Base-by-base conservation (phyloP, 2,113 vertebrate genomes). In the Balaeniceps rex region DNA sequence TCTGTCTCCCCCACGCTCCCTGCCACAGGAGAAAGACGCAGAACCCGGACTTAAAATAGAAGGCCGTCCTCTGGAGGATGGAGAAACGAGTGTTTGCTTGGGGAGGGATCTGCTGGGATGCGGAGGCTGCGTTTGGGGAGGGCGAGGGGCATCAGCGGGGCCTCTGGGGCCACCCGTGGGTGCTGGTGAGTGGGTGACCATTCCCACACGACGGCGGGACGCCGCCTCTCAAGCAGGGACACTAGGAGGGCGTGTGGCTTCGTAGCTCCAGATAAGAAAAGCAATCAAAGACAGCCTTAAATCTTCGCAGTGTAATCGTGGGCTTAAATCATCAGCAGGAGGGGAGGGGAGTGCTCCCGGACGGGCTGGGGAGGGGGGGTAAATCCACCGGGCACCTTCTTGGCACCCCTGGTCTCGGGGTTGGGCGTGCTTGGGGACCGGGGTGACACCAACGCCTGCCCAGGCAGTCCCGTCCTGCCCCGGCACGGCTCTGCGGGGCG, bases 401-500 rank as follows among this genome's bases (percentile, higher is more conserved):
- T 28, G 40, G 47, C 68, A 42, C 36, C 36, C 47, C 10, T 1
- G 0, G 8, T 11, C 14, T n/a, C 1, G 0, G 31, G 55, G 28
- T 7, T 58, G 76, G 54, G 40, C 68, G 25, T 0, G 0, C 11
- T 15, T 23, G 23, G 75, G n/a, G 60, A 22, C 5, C 0, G 0
- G 11, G 34, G 42, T 47, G 71, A 57, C 61, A n/a, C 38, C 38
- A 38, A 60, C 17, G 21, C 49, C 74, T 54, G 36, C 65, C 46
- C 29, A 28, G 40, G 40, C 16, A 51, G 26, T 14, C 44, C 40
- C 7, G 0, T 61, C 46, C 54, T 69, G 38, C 9, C 31, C 74
- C 6, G 1, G 14, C 31, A 17, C 0, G 1, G 77, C 12, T n/a
- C 25, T 31, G 49, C 0, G 3, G 19, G 13, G 54, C 2, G 11